Evolutionary conservation across 1,140 invertebrate species (phyloP), one percentile per base, ranked within the genome.

Genomic region (Limonius californicus): DNA sequence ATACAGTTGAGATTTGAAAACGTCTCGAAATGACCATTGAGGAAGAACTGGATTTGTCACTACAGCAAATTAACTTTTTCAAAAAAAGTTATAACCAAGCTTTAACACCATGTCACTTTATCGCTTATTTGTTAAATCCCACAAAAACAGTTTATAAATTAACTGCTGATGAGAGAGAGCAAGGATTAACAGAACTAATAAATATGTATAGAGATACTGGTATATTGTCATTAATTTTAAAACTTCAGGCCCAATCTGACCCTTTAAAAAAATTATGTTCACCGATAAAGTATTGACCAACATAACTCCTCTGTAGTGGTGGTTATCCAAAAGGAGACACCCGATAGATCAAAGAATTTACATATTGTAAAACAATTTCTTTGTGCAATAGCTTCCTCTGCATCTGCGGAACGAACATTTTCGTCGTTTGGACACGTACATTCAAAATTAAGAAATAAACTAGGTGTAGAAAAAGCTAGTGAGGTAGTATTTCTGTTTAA

Each of bases 1-100:
- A 45, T 45, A n/a, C 42, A 45, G 42, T 45, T 4, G 42, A 45
- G 16, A 45, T n/a, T 14, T n/a, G n/a, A 18, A 45, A 45, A 45
- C 4, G n/a, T 4, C 42, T 45, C 2, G 42, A 45, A 45, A 4
- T 27, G 3, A 27, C 9, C 3, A 4, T 27, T 27, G 23, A 27
- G 23, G 23, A 27, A 27, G 9, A 4, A 9, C 9, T 27, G 23
- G 23, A 27, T 3, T 9, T 27, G 9, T 4, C 3, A 4, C 9
- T 27, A 27, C 3, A 27, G 9, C 23, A 27, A 27, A 27, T 27
- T 4, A 4, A 9, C 9, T 27, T 27, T n/a, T n/a, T n/a, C n/a
- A n/a, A 27, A 27, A 27, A 27, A 27, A 27, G 23, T 4, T 27
- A 27, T 27, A 27, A 27, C 9, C 23, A 27, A 9, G 23, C 23